Evolutionary conservation across 2,888 invertebrate species (phyloP).

Genomic region (Drosophila tanythrix): DNA sequence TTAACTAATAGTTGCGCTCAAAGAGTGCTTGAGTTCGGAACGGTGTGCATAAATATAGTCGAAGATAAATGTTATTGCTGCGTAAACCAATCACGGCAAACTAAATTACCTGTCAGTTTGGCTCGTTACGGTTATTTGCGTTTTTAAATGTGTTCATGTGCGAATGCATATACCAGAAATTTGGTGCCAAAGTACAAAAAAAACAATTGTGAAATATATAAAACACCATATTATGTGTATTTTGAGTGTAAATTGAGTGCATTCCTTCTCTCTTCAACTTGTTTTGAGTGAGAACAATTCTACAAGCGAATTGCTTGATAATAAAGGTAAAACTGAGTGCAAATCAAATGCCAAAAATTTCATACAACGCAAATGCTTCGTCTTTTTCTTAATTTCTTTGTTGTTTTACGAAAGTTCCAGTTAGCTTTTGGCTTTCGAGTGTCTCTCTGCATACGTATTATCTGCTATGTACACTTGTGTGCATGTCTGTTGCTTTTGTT

Average conservation of each 20-base stretch:
- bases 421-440: constrained; percentile 46
- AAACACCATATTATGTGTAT: constrained; percentile 14
- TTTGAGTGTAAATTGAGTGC: constrained; percentile 53
- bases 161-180: constrained; percentile 10
- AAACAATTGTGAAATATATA: neutral
- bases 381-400: neutral
- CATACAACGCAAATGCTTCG: constrained; percentile 27
- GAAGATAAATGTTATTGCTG: constrained; percentile 21
- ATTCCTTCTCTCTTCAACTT: constrained; percentile 22
- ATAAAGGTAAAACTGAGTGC: constrained; percentile 45
- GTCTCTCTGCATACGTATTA: constrained; percentile 10
- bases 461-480: constrained; percentile 4
- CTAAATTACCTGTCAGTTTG: constrained; percentile 19
- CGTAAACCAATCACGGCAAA: constrained; percentile 12
- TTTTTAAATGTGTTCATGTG: constrained; percentile 11
- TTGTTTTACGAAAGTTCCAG: constrained; percentile 70
- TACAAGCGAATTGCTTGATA: constrained; percentile 24
- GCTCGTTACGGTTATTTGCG: constrained; percentile 9
- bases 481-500: constrained; percentile 46
- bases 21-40: constrained; percentile 16
- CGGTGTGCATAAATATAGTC: neutral
- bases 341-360: constrained; percentile 46
- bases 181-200: constrained; percentile 43
- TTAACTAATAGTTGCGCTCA: constrained; percentile 31
- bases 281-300: constrained; percentile 25